Evolutionary conservation across 2,797 vertebrate species (phyloP), one percentile per base, ranked within the genome.

Genomic region (Vespertilio murinus): DNA sequence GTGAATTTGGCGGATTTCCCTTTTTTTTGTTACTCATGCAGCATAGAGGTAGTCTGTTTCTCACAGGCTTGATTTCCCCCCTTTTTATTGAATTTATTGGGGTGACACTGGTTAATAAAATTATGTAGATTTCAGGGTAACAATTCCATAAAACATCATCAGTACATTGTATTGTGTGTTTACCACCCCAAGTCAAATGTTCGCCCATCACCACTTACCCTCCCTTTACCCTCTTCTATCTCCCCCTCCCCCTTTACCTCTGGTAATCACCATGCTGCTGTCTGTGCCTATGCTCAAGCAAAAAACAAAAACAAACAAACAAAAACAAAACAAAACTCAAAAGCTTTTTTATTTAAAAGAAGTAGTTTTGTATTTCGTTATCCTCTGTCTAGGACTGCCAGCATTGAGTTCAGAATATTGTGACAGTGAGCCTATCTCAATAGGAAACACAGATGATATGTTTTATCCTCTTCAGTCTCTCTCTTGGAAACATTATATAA

Each of bases 391-490:
- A 11, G 64, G 35, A 45, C 23, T 90, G n/a, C 28, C 79, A 69
- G 30, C 95, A 91, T 81, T 86, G 88, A 79, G 65, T 94, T 64
- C 82, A 75, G 35, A 80, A 54, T 89, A 30, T 92, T 87, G 12
- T 25, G 6, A 74, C 13, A 38, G 30, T 61, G 12, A 77, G 3
- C 6, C 11, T 65, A 61, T 87, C 54, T 81, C 38, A 59, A 77
- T 52, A 77, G 73, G 84, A 94, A 94, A 78, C 16, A 70, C 30
- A 79, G 16, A 52, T 61, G 6, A 77, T 12, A 73, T 54, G 10
- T 65, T 59, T 20, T 74, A 45, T n/a, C 71, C 23, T 78, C 23
- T 83, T 77, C 65, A 59, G 2, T 88, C 5, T 79, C 22, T 87
- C 35, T 73, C 11, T 82, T 16, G 14, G 18, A 67, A 90, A 45